Evolutionary conservation across 1,140 invertebrate species (phyloP), one percentile per base, ranked within the genome.

Genomic region (Drosophila burlai): DNA sequence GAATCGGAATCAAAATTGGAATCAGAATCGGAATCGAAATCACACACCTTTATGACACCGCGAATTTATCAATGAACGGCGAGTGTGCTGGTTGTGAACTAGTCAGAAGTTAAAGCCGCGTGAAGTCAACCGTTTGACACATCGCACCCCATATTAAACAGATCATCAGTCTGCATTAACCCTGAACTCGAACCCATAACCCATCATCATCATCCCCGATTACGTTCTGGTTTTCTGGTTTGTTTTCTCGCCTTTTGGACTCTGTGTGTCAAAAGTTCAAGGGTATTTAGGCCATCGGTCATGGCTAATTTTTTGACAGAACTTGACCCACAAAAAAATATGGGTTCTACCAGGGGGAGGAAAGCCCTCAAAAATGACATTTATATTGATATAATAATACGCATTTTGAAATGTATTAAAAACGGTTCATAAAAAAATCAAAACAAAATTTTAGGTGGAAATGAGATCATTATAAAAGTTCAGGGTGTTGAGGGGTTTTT

Each of bases 91-190:
- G 24, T 42, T 36, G 43, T 45, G n/a, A 45, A 11, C 42, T 45
- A 45, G 42, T 18, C 10, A 11, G 42, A 18, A 43, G 40, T 16
- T 47, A 8, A 38, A 31, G 11, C 9, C 26, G 10, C 16, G 59
- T 40, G 60, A 40, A 65, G 43, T 67, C 43, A 38, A 40, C 43
- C 60, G 18, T 49, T 47, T 66, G 26, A 66, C 65, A 66, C 18
- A 40, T 36, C 21, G 16, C 6, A 21, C 67, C 18, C 21, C 21
- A 38, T 26, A 71, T 59, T 71, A 72, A 42, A 21, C 29, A 59
- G 69, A 73, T 72, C 69, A 72, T 72, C 52, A 72, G 42, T 72
- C 65, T 71, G 38, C 21, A 60, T 73, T 73, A 72, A 59, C 69
- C 69, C 52, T 54, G 21, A 54, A 38, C 52, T 43, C 8, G 21